These are phyloP conservation scores for Erebia palarica DNA, from an alignment of 2,888 invertebrate genomes.

Conservation along the genomic window DNA sequence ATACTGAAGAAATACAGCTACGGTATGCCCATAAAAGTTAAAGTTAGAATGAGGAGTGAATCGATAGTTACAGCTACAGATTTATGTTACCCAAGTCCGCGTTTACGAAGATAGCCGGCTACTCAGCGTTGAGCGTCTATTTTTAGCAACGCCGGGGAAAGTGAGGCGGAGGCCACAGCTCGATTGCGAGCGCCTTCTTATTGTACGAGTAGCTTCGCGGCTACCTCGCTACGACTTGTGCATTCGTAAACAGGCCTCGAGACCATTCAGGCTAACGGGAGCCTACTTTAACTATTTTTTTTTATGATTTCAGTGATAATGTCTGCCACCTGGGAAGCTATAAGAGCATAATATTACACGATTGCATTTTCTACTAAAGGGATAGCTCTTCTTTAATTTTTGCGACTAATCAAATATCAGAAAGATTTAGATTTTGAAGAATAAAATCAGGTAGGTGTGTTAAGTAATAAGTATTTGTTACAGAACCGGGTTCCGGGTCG, in stretches of 20 bases:
- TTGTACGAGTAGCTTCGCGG: slow-evolving; percentile 44
- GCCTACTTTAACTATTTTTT: slow-evolving; percentile 34
- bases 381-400: background rate
- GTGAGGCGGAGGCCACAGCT: slow-evolving; percentile 64
- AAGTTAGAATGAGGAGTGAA: slow-evolving; percentile 33
- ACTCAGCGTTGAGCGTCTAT: slow-evolving; percentile 73
- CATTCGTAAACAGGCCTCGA: slow-evolving; percentile 64
- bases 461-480: no score
- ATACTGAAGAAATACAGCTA: background rate
- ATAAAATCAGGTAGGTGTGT: no score
- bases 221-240: slow-evolving; percentile 60
- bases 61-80: slow-evolving; percentile 33
- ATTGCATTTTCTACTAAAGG: background rate
- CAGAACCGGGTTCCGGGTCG: no score
- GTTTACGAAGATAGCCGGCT: slow-evolving; percentile 54
- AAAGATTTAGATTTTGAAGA: no score
- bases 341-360: background rate
- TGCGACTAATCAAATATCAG: no score
- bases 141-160: slow-evolving; percentile 76
- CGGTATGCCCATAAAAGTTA: slow-evolving; percentile 17
- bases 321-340: slow-evolving; percentile 1
- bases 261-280: slow-evolving; percentile 35
- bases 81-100: slow-evolving; percentile 41
- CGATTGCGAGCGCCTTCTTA: slow-evolving; percentile 65
- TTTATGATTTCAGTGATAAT: slow-evolving; percentile 7